A percentile compares a stretch with the other conserved stretches of the same genome.
These are phyloP conservation scores for Lepidurus apus DNA, from an alignment of 1,140 invertebrate genomes.

Conservation along the genomic window DNA sequence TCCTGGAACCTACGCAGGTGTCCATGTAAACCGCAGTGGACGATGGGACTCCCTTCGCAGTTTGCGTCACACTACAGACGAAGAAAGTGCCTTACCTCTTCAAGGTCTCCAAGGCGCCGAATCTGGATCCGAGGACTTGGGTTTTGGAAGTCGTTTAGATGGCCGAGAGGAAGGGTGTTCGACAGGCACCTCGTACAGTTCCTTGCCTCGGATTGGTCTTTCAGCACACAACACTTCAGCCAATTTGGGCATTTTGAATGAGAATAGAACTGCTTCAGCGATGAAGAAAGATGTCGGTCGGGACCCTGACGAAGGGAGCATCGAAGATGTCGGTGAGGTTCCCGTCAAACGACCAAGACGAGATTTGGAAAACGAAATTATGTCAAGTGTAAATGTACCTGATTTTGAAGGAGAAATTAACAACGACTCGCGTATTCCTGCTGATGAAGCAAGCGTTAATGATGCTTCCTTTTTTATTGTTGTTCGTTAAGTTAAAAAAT, in stretches of 20 bases:
- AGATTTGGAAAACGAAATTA: not conserved
- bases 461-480: not conserved
- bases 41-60: not conserved
- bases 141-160: not conserved
- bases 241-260: not conserved
- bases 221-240: not conserved
- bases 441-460: not conserved
- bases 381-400: not conserved
- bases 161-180: not conserved
- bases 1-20: not conserved
- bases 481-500: too few relatives aligned
- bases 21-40: not conserved
- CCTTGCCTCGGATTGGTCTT: not conserved
- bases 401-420: not conserved
- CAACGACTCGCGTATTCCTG: not conserved
- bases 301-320: not conserved
- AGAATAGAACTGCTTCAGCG: not conserved
- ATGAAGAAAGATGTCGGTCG: not conserved
- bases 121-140: not conserved
- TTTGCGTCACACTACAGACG: not conserved
- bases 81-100: not conserved
- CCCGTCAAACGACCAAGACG: not conserved
- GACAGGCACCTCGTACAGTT: not conserved
- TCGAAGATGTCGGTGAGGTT: not conserved
- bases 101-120: not conserved